These are phyloP conservation scores for Sebastes baramenuke DNA, from an alignment of 2,797 vertebrate species.

Conservation along the genomic window DNA sequence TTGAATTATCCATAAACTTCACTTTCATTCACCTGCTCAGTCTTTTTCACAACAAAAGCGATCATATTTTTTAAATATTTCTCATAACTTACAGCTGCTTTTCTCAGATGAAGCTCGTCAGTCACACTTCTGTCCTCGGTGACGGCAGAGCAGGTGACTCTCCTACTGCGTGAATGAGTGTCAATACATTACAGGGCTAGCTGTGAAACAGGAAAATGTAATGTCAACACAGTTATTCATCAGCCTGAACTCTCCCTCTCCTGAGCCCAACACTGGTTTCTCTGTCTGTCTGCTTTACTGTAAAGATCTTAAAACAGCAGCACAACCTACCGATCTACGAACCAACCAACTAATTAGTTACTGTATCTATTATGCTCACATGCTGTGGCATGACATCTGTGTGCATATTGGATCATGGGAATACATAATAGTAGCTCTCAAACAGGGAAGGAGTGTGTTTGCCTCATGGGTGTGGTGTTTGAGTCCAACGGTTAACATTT, in stretches of 20 bases:
- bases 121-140: neutral
- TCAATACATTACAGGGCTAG: slow-evolving; percentile 14
- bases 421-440: neutral
- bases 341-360: neutral
- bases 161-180: slow-evolving; percentile 2
- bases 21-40: neutral
- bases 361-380: neutral
- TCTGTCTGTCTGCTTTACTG: neutral
- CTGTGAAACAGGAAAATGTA: slow-evolving; percentile 45
- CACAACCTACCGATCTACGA: neutral
- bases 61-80: neutral
- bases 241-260: slow-evolving; percentile 14
- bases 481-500: slow-evolving; percentile 50
- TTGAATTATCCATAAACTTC: neutral
- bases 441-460: slow-evolving; percentile 13
- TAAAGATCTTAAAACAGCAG: neutral
- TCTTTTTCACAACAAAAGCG: neutral
- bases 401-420: neutral
- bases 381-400: neutral
- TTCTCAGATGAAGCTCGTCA: neutral
- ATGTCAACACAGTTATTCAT: slow-evolving; percentile 61
- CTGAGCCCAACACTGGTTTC: neutral
- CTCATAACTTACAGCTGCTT: slow-evolving; percentile 42
- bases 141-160: slow-evolving; percentile 37
- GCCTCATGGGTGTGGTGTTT: slow-evolving; percentile 38